phyloP scores from a whole-genome alignment of 2,888 invertebrate species.

The Lagria hirta region DNA sequence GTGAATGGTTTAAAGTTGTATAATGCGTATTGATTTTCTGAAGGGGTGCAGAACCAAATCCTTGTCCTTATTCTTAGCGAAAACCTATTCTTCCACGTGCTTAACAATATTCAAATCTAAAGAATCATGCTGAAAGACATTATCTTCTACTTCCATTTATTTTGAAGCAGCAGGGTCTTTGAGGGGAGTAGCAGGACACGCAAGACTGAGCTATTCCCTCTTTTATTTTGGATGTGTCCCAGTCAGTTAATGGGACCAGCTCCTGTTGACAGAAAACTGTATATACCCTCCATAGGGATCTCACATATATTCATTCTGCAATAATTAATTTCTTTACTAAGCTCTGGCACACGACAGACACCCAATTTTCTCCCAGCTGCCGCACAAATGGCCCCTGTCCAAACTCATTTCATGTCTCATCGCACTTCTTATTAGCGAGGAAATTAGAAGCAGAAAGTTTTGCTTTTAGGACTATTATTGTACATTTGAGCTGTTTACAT shows the following conservation, averaged over 20 bases:
- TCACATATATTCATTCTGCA: conserved; percentile 15
- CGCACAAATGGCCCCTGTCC: conserved; percentile 49
- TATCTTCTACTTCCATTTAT: neutral
- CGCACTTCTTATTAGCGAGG: conserved; percentile 40
- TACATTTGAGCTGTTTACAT: neutral
- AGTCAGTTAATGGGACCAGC: conserved; percentile 4
- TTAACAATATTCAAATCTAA: too few species aligned
- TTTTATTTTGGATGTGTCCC: conserved; percentile 3
- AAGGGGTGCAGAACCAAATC: too few species aligned
- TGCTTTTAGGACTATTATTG: neutral
- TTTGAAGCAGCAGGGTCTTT: neutral
- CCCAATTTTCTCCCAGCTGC: conserved; percentile 40
- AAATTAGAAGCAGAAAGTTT: conserved; percentile 21
- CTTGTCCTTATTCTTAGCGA: too few species aligned
- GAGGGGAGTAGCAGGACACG: conserved; percentile 6
- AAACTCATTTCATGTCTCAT: conserved; percentile 49
- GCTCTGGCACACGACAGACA: conserved; percentile 27
- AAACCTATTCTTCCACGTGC: too few species aligned
- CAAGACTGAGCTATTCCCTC: conserved; percentile 8
- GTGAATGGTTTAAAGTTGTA: too few species aligned
- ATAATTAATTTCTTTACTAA: conserved; percentile 20
- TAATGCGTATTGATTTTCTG: too few species aligned
- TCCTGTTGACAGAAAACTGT: conserved; percentile 16
- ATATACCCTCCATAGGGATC: conserved; percentile 11
- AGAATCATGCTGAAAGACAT: conserved; percentile 2